Evolutionary conservation across 2,888 invertebrate species (phyloP).

Genomic region (Hirtodrosophila cameraria): DNA sequence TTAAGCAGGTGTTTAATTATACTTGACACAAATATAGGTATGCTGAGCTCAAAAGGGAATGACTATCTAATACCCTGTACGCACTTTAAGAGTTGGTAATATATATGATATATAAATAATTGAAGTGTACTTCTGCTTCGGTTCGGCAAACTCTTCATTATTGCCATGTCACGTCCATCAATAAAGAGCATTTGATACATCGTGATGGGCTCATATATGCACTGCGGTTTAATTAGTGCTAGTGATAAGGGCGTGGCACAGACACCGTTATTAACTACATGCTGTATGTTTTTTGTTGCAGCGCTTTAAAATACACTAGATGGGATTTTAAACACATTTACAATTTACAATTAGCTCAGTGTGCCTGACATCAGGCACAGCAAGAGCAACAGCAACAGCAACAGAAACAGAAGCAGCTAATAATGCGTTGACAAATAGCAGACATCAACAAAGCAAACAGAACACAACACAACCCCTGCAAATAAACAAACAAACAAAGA

Average conservation of each 20-base stretch:
- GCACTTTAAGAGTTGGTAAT: too few species aligned
- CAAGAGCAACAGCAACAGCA: too few species aligned
- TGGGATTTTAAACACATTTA: conserved; percentile 54
- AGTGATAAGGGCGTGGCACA: conserved; percentile 29
- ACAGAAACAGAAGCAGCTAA: conserved; percentile 39
- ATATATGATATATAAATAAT: too few species aligned
- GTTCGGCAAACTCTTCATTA: neutral
- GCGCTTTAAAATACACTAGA: conserved; percentile 2
- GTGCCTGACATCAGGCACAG: conserved; percentile 18
- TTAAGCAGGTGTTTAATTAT: neutral
- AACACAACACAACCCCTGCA: conserved; percentile 10
- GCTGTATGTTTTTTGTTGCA: conserved; percentile 6
- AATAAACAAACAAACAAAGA: conserved; percentile 18
- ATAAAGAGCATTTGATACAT: conserved; percentile 1
- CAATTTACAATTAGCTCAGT: conserved; percentile 68
- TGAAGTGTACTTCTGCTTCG: neutral
- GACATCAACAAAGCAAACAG: conserved; percentile 23
- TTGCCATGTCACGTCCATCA: neutral
- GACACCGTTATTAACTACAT: conserved; percentile 13
- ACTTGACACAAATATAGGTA: neutral
- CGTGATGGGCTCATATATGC: conserved; percentile 10
- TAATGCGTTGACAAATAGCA: conserved; percentile 59
- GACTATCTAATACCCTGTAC: neutral
- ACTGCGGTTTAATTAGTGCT: conserved; percentile 56
- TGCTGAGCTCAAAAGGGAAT: neutral